These are phyloP conservation scores for Julus scanicus DNA, from an alignment of 2,888 invertebrate species.

Conservation along the genomic window DNA sequence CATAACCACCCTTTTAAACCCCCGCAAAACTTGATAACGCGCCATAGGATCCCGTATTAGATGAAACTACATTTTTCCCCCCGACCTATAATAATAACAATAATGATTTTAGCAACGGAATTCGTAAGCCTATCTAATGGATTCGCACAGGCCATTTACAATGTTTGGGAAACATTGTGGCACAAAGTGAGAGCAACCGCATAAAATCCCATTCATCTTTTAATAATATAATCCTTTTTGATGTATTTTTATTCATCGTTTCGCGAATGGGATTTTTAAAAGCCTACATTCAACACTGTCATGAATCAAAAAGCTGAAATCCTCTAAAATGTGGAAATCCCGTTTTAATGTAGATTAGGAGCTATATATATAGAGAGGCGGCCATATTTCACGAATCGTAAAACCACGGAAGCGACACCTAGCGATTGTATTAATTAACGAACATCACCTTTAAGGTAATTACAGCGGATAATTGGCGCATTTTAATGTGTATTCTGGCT, in stretches of 20 bases:
- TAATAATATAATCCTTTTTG: slow-evolving; percentile 45
- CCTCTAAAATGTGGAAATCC: slow-evolving; percentile 38
- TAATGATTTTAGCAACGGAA: slow-evolving; percentile 43
- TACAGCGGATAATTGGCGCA: background rate
- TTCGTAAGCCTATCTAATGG: slow-evolving; percentile 45
- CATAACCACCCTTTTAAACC: slow-evolving; percentile 43
- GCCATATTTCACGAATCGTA: background rate
- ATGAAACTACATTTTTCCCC: background rate
- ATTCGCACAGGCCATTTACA: background rate
- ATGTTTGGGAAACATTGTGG: slow-evolving; percentile 2
- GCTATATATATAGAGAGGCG: background rate
- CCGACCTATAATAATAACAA: background rate
- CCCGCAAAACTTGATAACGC: slow-evolving; percentile 10
- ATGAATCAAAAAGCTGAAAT: slow-evolving; percentile 34
- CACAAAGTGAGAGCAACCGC: background rate
- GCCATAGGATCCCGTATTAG: slow-evolving; percentile 1
- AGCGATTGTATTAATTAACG: background rate
- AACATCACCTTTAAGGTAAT: background rate
- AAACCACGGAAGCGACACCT: background rate
- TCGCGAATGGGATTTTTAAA: background rate
- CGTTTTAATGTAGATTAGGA: slow-evolving; percentile 9
- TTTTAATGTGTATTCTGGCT: background rate
- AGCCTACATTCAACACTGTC: background rate
- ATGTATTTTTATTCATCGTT: slow-evolving; percentile 20
- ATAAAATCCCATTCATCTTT: slow-evolving; percentile 35